Evolutionary conservation across 2,888 invertebrate species (phyloP).

Genomic region (Smittia sp.): DNA sequence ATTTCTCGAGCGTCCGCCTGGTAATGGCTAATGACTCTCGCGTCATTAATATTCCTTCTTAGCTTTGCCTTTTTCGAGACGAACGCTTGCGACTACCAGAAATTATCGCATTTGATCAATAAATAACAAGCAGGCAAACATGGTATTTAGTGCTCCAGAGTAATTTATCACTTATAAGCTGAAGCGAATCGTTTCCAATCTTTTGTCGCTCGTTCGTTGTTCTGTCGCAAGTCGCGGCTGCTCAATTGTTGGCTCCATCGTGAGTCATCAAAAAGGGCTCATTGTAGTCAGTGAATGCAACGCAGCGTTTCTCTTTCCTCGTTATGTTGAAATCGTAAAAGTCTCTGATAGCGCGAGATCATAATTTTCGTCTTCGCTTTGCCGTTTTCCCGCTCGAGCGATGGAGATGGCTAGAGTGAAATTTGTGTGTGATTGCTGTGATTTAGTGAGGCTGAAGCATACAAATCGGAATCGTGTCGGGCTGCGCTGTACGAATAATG

Average conservation of each 20-base stretch:
- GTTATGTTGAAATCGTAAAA: conserved; percentile 19
- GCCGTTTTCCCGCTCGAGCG: not conserved
- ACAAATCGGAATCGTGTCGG: not conserved
- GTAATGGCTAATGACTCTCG: conserved; percentile 12
- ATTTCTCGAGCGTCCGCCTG: not conserved
- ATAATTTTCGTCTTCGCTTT: conserved; percentile 2
- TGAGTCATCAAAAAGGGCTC: not conserved
- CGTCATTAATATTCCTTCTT: conserved; percentile 1
- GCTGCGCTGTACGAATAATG: not conserved
- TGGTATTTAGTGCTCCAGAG: conserved; percentile 26
- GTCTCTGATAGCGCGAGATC: conserved; percentile 5
- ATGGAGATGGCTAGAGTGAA: not conserved
- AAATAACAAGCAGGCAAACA: conserved; percentile 19
- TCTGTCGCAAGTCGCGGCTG: not conserved
- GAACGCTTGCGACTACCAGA: conserved; percentile 8
- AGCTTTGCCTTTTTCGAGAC: not conserved
- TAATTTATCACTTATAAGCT: conserved; percentile 20
- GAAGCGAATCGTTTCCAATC: not conserved
- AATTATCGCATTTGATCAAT: conserved; percentile 29
- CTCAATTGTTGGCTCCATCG: not conserved
- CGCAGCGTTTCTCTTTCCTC: not conserved
- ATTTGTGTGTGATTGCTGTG: conserved; percentile 12
- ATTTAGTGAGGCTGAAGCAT: not conserved
- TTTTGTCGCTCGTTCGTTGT: not conserved
- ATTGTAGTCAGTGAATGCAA: conserved; percentile 15